Base-by-base conservation (phyloP, 2,113 vertebrate species). In the Beaufortia kweichowensis region DNA sequence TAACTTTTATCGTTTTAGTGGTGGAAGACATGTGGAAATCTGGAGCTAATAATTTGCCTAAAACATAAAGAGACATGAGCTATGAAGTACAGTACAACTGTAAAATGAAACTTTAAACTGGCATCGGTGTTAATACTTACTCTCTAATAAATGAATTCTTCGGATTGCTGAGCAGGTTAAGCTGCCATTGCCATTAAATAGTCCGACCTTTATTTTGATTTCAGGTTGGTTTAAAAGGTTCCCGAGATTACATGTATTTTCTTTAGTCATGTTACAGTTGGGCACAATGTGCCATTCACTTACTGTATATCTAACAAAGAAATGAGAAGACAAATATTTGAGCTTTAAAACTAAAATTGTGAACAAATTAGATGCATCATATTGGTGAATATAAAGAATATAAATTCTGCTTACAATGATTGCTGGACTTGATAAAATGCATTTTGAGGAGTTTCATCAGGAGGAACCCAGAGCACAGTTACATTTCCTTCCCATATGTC, bases 401-500 rank as follows among this genome's bases (percentile, higher is more conserved):
- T 19, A 65, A 1, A 6, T 17, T 9, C 3, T 50, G 59, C 88
- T 28, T 90, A 93, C 92, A 26, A 79, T 80, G 0, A 5, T 31
- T 88, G 67, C 70, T 90, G 11, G 2, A 92, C 88, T 46, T 87
- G 86, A 80, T 92, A 93, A 4, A 9, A 4, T 23, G 4, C 21
- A 33, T 78, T 6, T 28, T 28, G 1, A 0, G 85, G 69, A 4
- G 66, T 71, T 1, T 61, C 56, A 3, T 1, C 2, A 1, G 88
- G 85, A n/a, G 19, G 33, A 4, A 75, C 33, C 92, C 92, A 93
- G 35, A 23, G 3, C 15, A 82, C 66, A 0, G 59, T 77, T n/a
- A 87, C 86, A 6, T 88, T 82, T 0, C 85, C 92, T 23, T 93
- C 91, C 68, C 59, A 64, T 72, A 90, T 84, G 9, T 86, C 41